A percentile compares a stretch with the other conserved stretches of the same genome.
Evolutionary conservation across 1,140 invertebrate species (phyloP).

Genomic region (Caligus rogercresseyi): DNA sequence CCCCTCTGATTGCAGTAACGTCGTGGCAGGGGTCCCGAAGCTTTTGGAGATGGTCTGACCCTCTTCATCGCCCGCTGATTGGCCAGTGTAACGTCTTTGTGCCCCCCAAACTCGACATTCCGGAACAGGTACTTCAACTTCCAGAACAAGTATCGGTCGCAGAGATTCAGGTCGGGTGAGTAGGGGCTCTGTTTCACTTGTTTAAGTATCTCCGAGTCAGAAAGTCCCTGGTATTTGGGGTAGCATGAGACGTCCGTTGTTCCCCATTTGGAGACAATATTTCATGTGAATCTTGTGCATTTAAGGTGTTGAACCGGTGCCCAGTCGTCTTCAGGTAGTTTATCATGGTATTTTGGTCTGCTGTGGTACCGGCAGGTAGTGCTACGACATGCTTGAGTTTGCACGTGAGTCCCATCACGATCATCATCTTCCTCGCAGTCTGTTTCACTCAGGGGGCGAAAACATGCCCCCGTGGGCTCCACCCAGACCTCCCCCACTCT

Average conservation of each 20-base stretch:
- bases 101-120: background rate
- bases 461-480: too few species aligned
- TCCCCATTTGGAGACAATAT: background rate
- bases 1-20: background rate
- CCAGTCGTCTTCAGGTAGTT: background rate
- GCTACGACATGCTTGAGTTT: too few species aligned
- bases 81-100: background rate
- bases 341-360: too few species aligned
- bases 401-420: too few species aligned
- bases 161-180: background rate
- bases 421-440: too few species aligned
- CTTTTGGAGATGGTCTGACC: background rate
- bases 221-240: background rate
- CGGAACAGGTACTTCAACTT: background rate
- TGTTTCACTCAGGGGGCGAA: too few species aligned
- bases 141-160: background rate
- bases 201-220: too few species aligned
- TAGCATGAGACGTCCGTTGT: background rate
- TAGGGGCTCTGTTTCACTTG: background rate
- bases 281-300: background rate
- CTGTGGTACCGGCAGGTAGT: too few species aligned
- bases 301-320: background rate
- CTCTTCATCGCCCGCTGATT: background rate
- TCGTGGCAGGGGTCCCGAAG: background rate
- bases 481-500: too few species aligned